phyloP scores from a whole-genome alignment of 2,113 vertebrate species.

The Lepus europaeus region DNA sequence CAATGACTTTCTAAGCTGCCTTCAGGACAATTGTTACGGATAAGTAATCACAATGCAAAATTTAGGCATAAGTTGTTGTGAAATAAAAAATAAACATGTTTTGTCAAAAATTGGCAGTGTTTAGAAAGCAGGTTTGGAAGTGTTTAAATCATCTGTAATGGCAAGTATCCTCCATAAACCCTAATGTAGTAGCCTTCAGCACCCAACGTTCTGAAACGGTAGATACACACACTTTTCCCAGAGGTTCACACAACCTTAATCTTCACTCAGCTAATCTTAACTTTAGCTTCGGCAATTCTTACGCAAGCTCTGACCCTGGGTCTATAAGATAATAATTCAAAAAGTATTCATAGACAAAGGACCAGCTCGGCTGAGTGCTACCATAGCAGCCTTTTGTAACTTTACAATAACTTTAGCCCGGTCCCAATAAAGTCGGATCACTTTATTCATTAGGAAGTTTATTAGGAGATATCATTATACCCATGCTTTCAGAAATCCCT shows the following conservation, averaged over 20 bases:
- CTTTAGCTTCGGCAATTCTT: slow-evolving; percentile 64
- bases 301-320: slow-evolving; percentile 75
- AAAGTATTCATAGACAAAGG: slow-evolving; percentile 83
- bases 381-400: slow-evolving; percentile 87
- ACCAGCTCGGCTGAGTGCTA: slow-evolving; percentile 87
- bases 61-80: slow-evolving; percentile 91
- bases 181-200: slow-evolving; percentile 77
- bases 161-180: slow-evolving; percentile 80
- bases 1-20: slow-evolving; percentile 81
- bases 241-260: slow-evolving; percentile 61
- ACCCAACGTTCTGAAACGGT: slow-evolving; percentile 69
- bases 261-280: slow-evolving; percentile 65
- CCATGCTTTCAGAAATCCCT: slow-evolving; percentile 85
- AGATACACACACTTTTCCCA: slow-evolving; percentile 52
- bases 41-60: slow-evolving; percentile 80
- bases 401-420: slow-evolving; percentile 87
- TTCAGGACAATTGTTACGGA: slow-evolving; percentile 55
- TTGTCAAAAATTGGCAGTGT: slow-evolving; percentile 89
- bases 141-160: slow-evolving; percentile 84
- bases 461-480: slow-evolving; percentile 86
- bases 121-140: slow-evolving; percentile 89
- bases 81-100: slow-evolving; percentile 86
- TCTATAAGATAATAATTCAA: slow-evolving; percentile 79
- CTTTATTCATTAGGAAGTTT: slow-evolving; percentile 89
- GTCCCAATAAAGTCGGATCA: slow-evolving; percentile 88